Base-by-base conservation (phyloP, 2,888 invertebrate genomes). In the Onchidella celtica region DNA sequence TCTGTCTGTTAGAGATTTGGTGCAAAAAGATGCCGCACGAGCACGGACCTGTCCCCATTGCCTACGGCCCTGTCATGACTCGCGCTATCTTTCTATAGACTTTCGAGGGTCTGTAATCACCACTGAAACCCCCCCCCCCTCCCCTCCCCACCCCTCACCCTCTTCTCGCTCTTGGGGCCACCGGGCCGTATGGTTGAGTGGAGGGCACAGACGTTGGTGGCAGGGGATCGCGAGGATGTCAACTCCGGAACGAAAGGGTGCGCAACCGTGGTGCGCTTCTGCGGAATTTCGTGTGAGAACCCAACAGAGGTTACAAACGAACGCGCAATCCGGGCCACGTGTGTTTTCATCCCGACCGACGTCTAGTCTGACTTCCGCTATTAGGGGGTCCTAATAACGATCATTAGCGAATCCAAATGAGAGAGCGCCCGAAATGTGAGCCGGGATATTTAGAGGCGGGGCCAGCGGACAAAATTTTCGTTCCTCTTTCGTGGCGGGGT, bases 251-350 rank as follows among this genome's bases (percentile, higher is more conserved):
- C 17, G 24, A 14, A n/a, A 32, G 47, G 61, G 36, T 38, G 61
- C n/a, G 17, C 2, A 29, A 3, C 34, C n/a, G 24, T 24, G 17
- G 11, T 27, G 27, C 27, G 57, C 80, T 80, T 63, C 40, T 80
- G 81, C 69, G 29, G 57, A 66, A 38, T 75, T 81, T 81, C 81
- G 68, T 77, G 77, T 77, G 77, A 68, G 77, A 77, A 77, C 77
- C 17, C 24, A 66, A 69, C 77, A 77, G 77, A 68, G 77, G 77
- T 69, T 69, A 57, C 77, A 57, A 36, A 38, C 57, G 57, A 34
- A 24, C 66, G 77, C 65, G 47, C 65, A 75, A 75, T 14, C 21
- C 47, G n/a, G 24, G 66, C 9, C 77, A 77, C 77, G 77, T 77
- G 77, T 69, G 77, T 69, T 68, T 77, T 77, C 77, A 66, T 57